Evolutionary conservation across 2,797 vertebrate species (phyloP).

Genomic region (Enteromius thamalakanensis): DNA sequence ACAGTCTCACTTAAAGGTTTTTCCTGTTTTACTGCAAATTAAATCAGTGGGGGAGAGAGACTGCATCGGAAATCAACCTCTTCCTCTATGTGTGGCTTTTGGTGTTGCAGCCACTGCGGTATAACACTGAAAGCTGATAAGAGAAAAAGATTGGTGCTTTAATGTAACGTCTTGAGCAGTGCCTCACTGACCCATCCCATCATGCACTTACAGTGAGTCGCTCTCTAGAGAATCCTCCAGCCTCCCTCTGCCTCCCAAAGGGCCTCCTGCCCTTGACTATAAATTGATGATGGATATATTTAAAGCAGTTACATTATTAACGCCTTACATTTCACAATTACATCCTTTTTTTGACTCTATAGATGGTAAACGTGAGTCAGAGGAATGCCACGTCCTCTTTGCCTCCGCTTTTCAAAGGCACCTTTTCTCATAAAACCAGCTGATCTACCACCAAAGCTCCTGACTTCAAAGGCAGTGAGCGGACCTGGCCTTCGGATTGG

Average conservation of each 20-base stretch:
- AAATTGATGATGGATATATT: slow-evolving; percentile 63
- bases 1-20: slow-evolving; percentile 11
- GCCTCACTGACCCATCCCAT: slow-evolving; percentile 53
- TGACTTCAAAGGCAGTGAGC: slow-evolving; percentile 51
- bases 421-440: slow-evolving; percentile 52
- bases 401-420: slow-evolving; percentile 49
- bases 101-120: not conserved
- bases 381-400: slow-evolving; percentile 17
- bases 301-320: slow-evolving; percentile 63
- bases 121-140: slow-evolving; percentile 28
- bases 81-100: not conserved
- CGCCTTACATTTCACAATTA: slow-evolving; percentile 48
- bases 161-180: slow-evolving; percentile 44
- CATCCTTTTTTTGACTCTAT: slow-evolving; percentile 30
- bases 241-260: slow-evolving; percentile 49
- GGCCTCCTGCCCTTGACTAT: slow-evolving; percentile 60
- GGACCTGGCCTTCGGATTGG: slow-evolving; percentile 46
- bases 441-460: slow-evolving; percentile 50
- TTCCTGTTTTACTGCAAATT: slow-evolving; percentile 4
- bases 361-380: slow-evolving; percentile 40
- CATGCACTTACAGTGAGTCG: slow-evolving; percentile 45
- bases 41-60: not conserved
- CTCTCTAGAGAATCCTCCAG: slow-evolving; percentile 49
- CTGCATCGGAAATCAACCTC: not conserved
- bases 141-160: slow-evolving; percentile 21